Evolutionary conservation across 2,113 vertebrate genomes (phyloP).

Genomic region (Protomyctophum bolini): DNA sequence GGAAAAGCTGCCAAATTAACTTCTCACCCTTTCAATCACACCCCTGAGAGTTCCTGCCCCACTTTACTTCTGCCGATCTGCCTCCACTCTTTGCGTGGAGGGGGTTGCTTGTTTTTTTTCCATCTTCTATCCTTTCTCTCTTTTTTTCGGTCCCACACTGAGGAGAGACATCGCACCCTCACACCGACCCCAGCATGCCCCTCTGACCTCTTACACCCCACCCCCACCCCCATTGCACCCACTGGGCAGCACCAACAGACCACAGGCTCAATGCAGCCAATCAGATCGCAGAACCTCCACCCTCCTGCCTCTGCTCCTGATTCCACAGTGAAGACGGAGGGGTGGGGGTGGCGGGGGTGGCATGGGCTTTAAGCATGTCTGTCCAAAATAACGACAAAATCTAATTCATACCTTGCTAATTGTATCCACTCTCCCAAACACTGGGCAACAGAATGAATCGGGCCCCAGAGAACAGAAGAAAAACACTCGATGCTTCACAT

Average conservation of each 20-base stretch:
- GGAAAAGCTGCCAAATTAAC: slow-evolving; percentile 99
- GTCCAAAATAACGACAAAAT: slow-evolving; percentile 33
- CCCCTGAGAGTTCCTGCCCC: slow-evolving; percentile 95
- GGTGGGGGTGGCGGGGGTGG: not conserved
- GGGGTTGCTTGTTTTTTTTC: slow-evolving; percentile 41
- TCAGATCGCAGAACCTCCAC: slow-evolving; percentile 32
- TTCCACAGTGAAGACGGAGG: not conserved
- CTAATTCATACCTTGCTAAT: slow-evolving; percentile 51
- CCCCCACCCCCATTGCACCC: slow-evolving; percentile 33
- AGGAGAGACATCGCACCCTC: slow-evolving; percentile 60
- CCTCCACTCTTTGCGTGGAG: slow-evolving; percentile 75
- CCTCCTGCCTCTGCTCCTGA: slow-evolving; percentile 25
- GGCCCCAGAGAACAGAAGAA: slow-evolving; percentile 34
- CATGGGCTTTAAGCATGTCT: slow-evolving; percentile 30
- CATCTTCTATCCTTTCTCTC: slow-evolving; percentile 12
- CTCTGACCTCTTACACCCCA: slow-evolving; percentile 30
- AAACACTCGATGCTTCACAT: slow-evolving; percentile 35
- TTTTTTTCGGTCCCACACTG: slow-evolving; percentile 64
- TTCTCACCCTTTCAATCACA: slow-evolving; percentile 99
- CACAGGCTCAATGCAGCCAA: slow-evolving; percentile 44
- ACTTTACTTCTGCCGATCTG: slow-evolving; percentile 87
- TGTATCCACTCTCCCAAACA: slow-evolving; percentile 39
- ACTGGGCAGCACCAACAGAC: slow-evolving; percentile 36
- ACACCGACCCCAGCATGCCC: slow-evolving; percentile 41
- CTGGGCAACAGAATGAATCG: slow-evolving; percentile 29